Evolutionary conservation across 2,888 invertebrate species (phyloP).

Genomic region (Dryadula phaetusa): DNA sequence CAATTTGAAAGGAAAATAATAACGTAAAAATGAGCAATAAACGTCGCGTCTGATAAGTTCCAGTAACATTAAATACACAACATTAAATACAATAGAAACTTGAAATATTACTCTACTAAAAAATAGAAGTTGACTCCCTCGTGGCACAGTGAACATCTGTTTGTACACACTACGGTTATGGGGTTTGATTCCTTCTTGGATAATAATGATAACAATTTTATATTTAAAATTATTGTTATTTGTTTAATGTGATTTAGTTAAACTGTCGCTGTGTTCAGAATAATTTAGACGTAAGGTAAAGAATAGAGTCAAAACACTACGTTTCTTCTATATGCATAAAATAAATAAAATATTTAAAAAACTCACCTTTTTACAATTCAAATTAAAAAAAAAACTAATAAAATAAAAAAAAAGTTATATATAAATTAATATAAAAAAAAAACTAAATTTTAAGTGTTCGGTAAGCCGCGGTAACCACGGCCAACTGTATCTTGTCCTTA

Average conservation of each 20-base stretch:
- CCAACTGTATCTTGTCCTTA: conserved; percentile 35
- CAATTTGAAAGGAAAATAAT: neutral
- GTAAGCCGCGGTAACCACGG: conserved; percentile 47
- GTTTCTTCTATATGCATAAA: neutral
- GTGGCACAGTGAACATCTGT: too few relatives aligned
- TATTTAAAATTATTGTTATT: neutral
- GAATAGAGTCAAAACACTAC: neutral
- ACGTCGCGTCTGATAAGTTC: neutral
- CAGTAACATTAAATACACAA: neutral
- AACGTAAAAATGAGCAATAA: neutral
- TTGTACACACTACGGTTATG: too few relatives aligned
- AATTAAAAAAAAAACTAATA: neutral
- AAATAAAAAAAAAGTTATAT: neutral
- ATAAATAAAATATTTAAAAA: neutral
- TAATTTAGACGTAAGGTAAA: neutral
- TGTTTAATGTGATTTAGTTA: too few relatives aligned
- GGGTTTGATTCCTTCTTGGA: too few relatives aligned
- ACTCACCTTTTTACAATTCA: neutral
- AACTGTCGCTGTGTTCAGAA: too few relatives aligned
- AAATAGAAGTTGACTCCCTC: too few relatives aligned
- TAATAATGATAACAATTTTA: too few relatives aligned
- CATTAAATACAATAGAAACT: too few relatives aligned
- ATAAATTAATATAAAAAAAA: neutral
- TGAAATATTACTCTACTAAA: too few relatives aligned
- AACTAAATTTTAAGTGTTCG: conserved; percentile 10